Conservation (phyloP, 2,888 invertebrate genomes). For the Tipula unca region DNA sequence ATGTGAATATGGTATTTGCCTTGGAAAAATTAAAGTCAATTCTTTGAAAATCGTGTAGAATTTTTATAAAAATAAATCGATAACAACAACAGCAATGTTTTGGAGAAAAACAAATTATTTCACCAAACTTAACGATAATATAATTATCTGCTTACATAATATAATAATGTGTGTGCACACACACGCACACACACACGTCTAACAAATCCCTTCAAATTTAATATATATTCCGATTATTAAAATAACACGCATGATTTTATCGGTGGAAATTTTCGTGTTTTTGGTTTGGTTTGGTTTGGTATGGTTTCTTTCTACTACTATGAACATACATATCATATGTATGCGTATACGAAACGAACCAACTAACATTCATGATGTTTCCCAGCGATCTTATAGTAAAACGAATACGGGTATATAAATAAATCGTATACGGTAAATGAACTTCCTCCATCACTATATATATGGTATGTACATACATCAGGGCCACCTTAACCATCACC, state of each 20-base stretch:
- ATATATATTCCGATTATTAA: background rate
- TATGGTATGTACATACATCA: no score
- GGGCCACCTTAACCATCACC: background rate
- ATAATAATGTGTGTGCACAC: background rate
- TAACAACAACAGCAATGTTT: background rate
- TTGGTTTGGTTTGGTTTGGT: background rate
- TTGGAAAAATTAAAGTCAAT: background rate
- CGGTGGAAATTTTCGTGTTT: background rate
- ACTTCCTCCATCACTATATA: background rate
- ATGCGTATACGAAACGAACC: background rate
- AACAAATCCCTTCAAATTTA: background rate
- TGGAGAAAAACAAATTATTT: background rate
- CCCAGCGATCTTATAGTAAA: background rate
- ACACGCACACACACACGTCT: background rate
- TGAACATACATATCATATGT: background rate
- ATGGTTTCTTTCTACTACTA: background rate
- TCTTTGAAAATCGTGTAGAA: background rate
- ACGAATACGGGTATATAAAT: background rate
- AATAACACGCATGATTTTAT: constrained; percentile 8
- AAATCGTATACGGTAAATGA: background rate
- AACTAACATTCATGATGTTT: background rate
- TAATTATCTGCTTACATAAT: background rate
- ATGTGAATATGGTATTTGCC: no score
- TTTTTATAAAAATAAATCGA: background rate
- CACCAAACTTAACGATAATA: background rate